Conservation (phyloP, 2,888 invertebrate genomes). For the Lysandra bellargus region DNA sequence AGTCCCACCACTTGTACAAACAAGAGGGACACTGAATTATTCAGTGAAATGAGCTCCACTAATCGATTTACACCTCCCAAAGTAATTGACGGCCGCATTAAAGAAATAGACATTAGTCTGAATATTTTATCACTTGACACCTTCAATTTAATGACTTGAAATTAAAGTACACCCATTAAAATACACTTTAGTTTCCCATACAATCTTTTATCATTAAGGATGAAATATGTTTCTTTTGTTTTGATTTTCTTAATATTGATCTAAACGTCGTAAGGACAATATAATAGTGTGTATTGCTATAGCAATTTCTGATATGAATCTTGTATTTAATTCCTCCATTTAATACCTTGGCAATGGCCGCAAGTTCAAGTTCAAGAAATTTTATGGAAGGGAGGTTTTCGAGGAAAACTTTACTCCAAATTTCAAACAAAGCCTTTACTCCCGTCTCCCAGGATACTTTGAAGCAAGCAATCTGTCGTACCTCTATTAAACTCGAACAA, state of each 20-base stretch:
- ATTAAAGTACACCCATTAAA: background rate
- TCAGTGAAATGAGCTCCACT: conserved; percentile 63
- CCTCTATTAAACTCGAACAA: background rate
- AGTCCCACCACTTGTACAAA: conserved; percentile 71
- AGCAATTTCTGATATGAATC: too few relatives aligned
- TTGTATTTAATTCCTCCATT: too few relatives aligned
- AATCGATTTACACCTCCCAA: conserved; percentile 77
- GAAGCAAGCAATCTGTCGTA: background rate
- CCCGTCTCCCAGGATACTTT: background rate
- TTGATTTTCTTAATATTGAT: background rate
- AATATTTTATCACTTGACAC: conserved; percentile 24
- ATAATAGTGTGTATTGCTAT: too few relatives aligned
- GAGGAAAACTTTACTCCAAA: background rate
- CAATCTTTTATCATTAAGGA: background rate
- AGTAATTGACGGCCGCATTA: conserved; percentile 40
- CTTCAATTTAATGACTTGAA: conserved; percentile 6
- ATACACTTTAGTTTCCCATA: background rate
- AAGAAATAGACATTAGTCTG: conserved; percentile 24
- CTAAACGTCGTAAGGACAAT: background rate
- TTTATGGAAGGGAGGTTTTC: too few relatives aligned
- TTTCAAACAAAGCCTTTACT: background rate
- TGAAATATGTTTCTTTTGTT: conserved; percentile 7
- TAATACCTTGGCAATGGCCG: too few relatives aligned
- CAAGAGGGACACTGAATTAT: conserved; percentile 74
- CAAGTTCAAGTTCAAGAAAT: too few relatives aligned